These are phyloP conservation scores for Abrostola triplasia DNA, from an alignment of 2,888 invertebrate species.

Conservation along the genomic window DNA sequence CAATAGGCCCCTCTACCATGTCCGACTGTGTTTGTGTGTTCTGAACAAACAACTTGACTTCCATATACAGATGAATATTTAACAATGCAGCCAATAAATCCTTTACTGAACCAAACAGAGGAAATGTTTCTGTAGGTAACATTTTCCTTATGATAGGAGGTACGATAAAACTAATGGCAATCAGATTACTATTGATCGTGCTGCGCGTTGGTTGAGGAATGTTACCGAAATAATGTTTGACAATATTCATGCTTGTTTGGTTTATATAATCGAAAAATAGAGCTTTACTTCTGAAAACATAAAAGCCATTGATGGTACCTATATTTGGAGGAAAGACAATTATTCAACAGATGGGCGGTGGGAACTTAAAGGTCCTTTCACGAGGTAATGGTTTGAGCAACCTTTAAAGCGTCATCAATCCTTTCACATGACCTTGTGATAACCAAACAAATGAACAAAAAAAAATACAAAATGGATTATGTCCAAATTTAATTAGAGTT, in stretches of 20 bases:
- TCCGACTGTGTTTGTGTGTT: not conserved
- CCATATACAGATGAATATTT: slow-evolving; percentile 5
- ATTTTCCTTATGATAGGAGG: slow-evolving; percentile 49
- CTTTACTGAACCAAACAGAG: slow-evolving; percentile 32
- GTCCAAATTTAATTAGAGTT: no score
- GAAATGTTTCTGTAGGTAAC: slow-evolving; percentile 28
- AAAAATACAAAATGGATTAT: no score
- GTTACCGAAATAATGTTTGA: slow-evolving; percentile 45
- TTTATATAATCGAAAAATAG: no score
- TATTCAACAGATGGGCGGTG: no score
- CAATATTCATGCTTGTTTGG: slow-evolving; percentile 37
- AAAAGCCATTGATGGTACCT: no score
- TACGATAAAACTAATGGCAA: slow-evolving; percentile 55
- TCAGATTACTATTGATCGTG: slow-evolving; percentile 56
- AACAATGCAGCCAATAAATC: slow-evolving; percentile 19
- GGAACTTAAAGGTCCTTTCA: no score
- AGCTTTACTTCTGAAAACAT: no score
- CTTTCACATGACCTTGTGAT: no score
- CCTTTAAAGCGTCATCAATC: no score
- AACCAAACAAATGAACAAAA: no score
- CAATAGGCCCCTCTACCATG: not conserved
- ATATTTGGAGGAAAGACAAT: no score
- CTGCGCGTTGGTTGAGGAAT: slow-evolving; percentile 35
- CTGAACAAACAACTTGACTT: not conserved
- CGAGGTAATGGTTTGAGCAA: no score